Conservation (phyloP, 2,888 invertebrate genomes). For the Chloromyia formosa region DNA sequence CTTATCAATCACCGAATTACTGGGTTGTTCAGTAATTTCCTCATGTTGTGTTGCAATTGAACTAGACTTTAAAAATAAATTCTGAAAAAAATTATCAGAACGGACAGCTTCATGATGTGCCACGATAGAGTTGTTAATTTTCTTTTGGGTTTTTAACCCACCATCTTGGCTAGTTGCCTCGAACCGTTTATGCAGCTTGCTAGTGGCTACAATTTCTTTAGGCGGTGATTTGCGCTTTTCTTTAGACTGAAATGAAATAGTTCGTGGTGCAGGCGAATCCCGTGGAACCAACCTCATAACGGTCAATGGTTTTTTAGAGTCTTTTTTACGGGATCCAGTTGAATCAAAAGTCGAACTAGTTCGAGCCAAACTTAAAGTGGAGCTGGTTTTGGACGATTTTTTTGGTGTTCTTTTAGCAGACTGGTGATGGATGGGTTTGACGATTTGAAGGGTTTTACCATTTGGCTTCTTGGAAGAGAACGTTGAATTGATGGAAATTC, state of each 20-base stretch:
- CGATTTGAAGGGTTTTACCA: not conserved
- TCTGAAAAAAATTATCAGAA: slow-evolving; percentile 75
- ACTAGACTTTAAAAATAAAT: slow-evolving; percentile 71
- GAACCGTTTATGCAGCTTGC: slow-evolving; percentile 56
- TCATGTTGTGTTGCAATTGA: slow-evolving; percentile 60
- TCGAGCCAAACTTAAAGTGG: slow-evolving; percentile 60
- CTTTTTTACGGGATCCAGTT: slow-evolving; percentile 54
- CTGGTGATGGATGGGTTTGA: slow-evolving; percentile 49
- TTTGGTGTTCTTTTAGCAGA: slow-evolving; percentile 43
- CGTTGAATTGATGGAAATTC: slow-evolving; percentile 41
- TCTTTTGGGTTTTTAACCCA: slow-evolving; percentile 33
- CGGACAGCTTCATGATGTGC: slow-evolving; percentile 69
- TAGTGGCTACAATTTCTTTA: slow-evolving; percentile 50
- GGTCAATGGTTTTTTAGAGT: slow-evolving; percentile 52
- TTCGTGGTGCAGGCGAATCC: slow-evolving; percentile 46
- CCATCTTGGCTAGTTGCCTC: slow-evolving; percentile 16
- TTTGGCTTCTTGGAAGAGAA: slow-evolving; percentile 14
- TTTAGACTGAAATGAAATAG: slow-evolving; percentile 51
- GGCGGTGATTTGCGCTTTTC: slow-evolving; percentile 51
- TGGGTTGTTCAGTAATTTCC: slow-evolving; percentile 64
- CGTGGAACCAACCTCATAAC: slow-evolving; percentile 49
- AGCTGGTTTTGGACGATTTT: slow-evolving; percentile 54
- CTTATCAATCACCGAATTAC: slow-evolving; percentile 73
- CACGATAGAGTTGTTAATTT: slow-evolving; percentile 65
- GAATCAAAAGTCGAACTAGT: slow-evolving; percentile 63